Percentiles rank a stretch among this genome's conserved stretches.
These are phyloP conservation scores for Bujurquina vittata DNA, from an alignment of 2,113 vertebrate species.

Conservation along the genomic window DNA sequence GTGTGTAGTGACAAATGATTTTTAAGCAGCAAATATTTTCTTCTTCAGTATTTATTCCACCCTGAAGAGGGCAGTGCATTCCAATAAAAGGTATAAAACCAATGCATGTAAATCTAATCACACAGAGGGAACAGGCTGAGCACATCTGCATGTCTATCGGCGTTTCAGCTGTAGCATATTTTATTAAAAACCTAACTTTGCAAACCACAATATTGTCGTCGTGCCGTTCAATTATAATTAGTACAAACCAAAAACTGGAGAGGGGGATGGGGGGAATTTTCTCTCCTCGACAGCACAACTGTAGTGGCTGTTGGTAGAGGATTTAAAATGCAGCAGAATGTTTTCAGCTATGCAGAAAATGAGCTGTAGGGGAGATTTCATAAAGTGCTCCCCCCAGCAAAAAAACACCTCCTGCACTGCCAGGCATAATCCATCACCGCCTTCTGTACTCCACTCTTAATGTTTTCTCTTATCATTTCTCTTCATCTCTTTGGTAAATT, in stretches of 20 bases:
- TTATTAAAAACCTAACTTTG: background rate
- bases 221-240: background rate
- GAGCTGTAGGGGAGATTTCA: constrained; percentile 39
- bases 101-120: background rate
- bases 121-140: background rate
- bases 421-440: constrained; percentile 48
- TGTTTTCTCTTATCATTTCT: constrained; percentile 13
- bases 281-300: background rate
- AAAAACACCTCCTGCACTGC: constrained; percentile 35
- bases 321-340: constrained; percentile 33
- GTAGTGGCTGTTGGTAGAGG: background rate
- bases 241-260: background rate
- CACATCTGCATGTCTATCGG: background rate
- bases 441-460: constrained; percentile 23
- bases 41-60: background rate
- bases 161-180: background rate
- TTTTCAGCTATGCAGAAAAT: constrained; percentile 25
- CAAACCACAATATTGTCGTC: background rate
- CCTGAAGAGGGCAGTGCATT: constrained; percentile 69
- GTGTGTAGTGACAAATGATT: background rate
- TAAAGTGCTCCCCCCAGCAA: constrained; percentile 30
- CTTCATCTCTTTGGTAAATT: background rate
- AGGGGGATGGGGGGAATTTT: no score
- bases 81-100: constrained; percentile 9
- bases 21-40: background rate